phyloP scores from a whole-genome alignment of 2,888 invertebrate species.

The Aspidiotus rigidus region DNA sequence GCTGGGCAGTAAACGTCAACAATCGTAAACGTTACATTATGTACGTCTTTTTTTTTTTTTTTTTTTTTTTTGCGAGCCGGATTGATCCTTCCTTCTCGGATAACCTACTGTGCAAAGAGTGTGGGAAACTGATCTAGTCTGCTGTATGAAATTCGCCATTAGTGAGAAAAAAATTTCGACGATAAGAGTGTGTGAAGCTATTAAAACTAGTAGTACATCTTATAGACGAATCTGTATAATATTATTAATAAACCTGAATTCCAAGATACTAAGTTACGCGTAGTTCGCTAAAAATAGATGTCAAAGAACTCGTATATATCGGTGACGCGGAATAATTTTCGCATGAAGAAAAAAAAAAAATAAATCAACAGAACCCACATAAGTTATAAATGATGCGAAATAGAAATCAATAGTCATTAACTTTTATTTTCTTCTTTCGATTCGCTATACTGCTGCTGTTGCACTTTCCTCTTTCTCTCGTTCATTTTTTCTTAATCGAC shows the following conservation, averaged over 20 bases:
- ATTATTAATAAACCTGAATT: slow-evolving; percentile 1
- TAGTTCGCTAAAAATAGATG: not conserved
- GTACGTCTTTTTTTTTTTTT: too few relatives aligned
- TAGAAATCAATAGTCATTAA: slow-evolving; percentile 1
- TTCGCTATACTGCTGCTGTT: not conserved
- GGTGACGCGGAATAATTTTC: not conserved
- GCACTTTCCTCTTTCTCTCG: not conserved
- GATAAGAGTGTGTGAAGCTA: too few relatives aligned
- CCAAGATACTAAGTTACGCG: not conserved
- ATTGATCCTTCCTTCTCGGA: too few relatives aligned
- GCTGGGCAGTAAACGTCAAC: too few relatives aligned
- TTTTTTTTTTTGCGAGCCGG: too few relatives aligned
- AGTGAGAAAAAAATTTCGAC: too few relatives aligned
- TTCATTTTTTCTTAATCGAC: not conserved
- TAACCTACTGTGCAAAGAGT: too few relatives aligned
- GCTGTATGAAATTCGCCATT: too few relatives aligned
- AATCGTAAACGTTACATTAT: too few relatives aligned
- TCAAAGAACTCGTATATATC: too few relatives aligned
- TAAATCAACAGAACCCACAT: not conserved
- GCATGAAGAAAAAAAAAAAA: not conserved
- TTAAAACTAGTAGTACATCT: too few relatives aligned
- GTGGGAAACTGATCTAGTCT: too few relatives aligned
- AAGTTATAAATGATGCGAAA: not conserved
- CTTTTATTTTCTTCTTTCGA: not conserved
- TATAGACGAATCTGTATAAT: not conserved